These are phyloP conservation scores for Tetraodon nigroviridis DNA, from an alignment of 2,113 vertebrate species.

Conservation along the genomic window DNA sequence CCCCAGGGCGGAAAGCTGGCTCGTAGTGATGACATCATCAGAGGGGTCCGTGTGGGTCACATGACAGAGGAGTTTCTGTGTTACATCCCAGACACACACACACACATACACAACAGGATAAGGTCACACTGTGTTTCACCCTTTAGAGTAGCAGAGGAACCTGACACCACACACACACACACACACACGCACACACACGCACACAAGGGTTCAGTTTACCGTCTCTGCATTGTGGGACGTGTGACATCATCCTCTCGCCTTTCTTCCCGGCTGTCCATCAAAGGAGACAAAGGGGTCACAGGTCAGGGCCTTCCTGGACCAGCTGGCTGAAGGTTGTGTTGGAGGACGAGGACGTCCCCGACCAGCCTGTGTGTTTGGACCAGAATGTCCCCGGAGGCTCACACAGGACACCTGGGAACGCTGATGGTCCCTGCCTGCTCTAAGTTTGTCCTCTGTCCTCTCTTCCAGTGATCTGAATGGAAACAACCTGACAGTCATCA, in stretches of 20 bases:
- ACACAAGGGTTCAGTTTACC: slow-evolving; percentile 45
- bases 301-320: slow-evolving; percentile 31
- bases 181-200: slow-evolving; percentile 15
- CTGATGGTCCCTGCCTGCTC: no score
- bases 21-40: no score
- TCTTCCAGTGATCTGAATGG: slow-evolving; percentile 85
- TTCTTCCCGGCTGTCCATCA: slow-evolving; percentile 52
- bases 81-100: no score
- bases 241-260: slow-evolving; percentile 57
- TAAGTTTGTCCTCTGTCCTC: neutral
- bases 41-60: no score
- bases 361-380: no score
- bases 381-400: neutral
- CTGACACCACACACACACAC: slow-evolving; percentile 37
- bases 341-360: no score
- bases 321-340: neutral
- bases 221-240: slow-evolving; percentile 48
- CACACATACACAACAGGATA: slow-evolving; percentile 1
- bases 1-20: no score
- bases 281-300: slow-evolving; percentile 41
- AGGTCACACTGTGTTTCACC: slow-evolving; percentile 57
- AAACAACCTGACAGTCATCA: slow-evolving; percentile 88
- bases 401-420: neutral
- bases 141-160: slow-evolving; percentile 53
- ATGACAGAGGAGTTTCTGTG: no score